phyloP scores from a whole-genome alignment of 2,888 invertebrate genomes.

The Cataglyphis altisquamis region DNA sequence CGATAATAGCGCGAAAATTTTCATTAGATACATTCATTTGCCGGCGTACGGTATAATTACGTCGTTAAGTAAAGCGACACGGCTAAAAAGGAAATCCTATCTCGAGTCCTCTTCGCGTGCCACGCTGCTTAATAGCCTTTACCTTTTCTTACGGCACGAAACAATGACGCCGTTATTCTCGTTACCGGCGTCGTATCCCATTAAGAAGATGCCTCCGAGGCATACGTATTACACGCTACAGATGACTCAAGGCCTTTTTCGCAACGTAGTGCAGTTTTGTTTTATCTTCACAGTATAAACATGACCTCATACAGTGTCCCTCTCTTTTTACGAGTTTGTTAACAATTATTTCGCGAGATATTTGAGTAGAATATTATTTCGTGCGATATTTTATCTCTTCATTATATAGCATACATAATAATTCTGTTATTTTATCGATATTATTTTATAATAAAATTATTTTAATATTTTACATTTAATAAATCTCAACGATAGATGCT shows the following conservation, averaged over 20 bases:
- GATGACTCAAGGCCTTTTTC: conserved; percentile 22
- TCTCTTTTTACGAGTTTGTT: neutral
- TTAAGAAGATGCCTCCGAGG: conserved; percentile 57
- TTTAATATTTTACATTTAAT: neutral
- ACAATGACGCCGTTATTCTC: conserved; percentile 59
- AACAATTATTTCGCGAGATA: conserved; percentile 6
- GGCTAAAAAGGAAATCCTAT: conserved; percentile 31
- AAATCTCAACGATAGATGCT: neutral
- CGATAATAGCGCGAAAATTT: conserved; percentile 37
- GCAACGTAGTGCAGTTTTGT: neutral
- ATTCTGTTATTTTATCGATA: neutral
- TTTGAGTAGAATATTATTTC: neutral
- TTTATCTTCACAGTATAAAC: neutral
- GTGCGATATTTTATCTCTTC: neutral
- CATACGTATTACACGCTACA: conserved; percentile 10
- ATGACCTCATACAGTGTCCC: neutral
- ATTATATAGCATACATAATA: neutral
- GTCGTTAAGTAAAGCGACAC: conserved; percentile 43
- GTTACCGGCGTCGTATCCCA: conserved; percentile 60
- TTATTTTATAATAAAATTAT: neutral
- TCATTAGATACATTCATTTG: conserved; percentile 34
- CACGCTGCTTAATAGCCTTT: conserved; percentile 40
- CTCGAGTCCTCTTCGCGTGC: conserved; percentile 41
- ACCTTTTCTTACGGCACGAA: conserved; percentile 25
- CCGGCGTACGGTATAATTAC: conserved; percentile 30